phyloP scores from a whole-genome alignment of 2,797 vertebrate species.

The Sarcoramphus papa region DNA sequence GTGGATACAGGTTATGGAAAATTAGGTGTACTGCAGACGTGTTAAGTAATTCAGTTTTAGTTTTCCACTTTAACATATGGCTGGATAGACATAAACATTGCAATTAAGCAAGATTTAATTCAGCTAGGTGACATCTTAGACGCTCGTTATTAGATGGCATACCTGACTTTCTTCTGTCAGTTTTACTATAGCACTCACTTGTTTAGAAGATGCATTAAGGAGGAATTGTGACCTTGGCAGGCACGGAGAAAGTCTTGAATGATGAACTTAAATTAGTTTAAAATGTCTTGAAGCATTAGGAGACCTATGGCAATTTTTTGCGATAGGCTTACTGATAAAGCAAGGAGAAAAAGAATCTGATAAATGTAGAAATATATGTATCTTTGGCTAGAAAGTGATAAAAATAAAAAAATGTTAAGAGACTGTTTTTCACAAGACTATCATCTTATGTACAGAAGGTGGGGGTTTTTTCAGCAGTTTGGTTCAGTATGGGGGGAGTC shows the following conservation, averaged over 20 bases:
- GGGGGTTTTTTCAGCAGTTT: accelerated
- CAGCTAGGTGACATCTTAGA: not conserved
- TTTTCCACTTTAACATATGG: not conserved
- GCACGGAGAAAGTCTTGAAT: not conserved
- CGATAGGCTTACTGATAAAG: accelerated
- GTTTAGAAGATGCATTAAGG: not conserved
- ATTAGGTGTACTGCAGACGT: not conserved
- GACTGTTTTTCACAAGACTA: not conserved
- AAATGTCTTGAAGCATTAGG: not conserved
- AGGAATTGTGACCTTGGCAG: not conserved
- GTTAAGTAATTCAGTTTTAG: not conserved
- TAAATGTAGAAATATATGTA: not conserved
- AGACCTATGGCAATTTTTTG: not conserved
- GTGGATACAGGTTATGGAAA: not conserved
- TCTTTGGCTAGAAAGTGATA: not conserved
- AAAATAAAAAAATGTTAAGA: not conserved
- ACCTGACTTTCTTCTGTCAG: not conserved
- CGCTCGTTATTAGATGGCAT: not conserved
- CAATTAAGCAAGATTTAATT: not conserved
- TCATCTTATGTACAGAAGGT: not conserved
- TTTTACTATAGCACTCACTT: not conserved
- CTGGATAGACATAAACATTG: not conserved
- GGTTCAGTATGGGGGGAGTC: not conserved
- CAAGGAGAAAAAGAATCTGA: not conserved
- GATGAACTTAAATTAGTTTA: not conserved